Percentiles rank a stretch among this genome's conserved stretches.
Evolutionary conservation across 2,113 vertebrate genomes (phyloP).

Genomic region (Pampusana beccarii): DNA sequence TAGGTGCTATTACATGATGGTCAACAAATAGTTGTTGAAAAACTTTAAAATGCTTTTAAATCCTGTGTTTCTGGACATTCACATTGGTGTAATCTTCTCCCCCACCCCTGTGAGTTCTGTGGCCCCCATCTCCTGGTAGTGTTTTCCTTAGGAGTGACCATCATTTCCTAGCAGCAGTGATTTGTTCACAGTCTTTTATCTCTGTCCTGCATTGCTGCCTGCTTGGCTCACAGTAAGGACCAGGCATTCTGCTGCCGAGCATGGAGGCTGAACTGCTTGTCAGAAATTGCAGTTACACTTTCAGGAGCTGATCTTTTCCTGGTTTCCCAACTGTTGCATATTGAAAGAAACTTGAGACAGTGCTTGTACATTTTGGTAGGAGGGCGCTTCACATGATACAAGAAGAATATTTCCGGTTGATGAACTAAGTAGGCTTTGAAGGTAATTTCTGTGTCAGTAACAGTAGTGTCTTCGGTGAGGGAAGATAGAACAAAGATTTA

Average conservation of each 20-base stretch:
- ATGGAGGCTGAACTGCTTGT: background rate
- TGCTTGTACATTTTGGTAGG: background rate
- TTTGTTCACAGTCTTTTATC: background rate
- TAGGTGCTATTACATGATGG: background rate
- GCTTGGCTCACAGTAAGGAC: background rate
- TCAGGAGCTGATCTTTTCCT: background rate
- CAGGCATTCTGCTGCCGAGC: background rate
- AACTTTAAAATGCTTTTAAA: background rate
- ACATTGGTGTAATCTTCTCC: background rate
- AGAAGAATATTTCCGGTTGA: background rate
- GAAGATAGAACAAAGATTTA: background rate
- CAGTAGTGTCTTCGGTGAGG: background rate
- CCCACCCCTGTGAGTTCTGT: background rate
- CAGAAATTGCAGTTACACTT: background rate
- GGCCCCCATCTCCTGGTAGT: background rate
- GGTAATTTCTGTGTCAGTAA: background rate
- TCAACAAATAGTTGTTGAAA: background rate
- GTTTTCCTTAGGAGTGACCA: background rate
- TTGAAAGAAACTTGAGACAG: background rate
- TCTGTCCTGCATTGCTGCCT: background rate
- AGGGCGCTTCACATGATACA: background rate
- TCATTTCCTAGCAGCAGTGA: background rate
- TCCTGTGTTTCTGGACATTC: background rate
- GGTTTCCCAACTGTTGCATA: background rate
- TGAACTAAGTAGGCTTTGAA: background rate